Conservation (phyloP, 2,113 vertebrate genomes). For the Pan troglodytes region NHGRI_mPanTro3-v2.1_pri NC_072421.2:112106001-112106500, state of each 20-base stretch:
- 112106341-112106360: neutral
- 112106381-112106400: neutral
- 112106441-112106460: neutral
- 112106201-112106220: neutral
- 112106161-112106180: neutral
- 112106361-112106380: neutral
- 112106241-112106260: neutral
- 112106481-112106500: neutral
- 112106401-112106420: slow-evolving; percentile 17
- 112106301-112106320: neutral
- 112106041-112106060: neutral
- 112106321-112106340: slow-evolving; percentile 37
- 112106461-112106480: neutral
- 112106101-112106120: neutral
- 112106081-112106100: neutral
- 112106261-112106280: neutral
- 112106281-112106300: neutral
- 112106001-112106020: neutral
- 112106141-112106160: neutral
- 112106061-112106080: neutral
- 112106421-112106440: neutral
- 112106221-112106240: neutral
- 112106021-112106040: neutral
- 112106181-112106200: neutral
- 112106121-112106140: neutral